Evolutionary conservation across 2,113 vertebrate species (phyloP).

Genomic region (Indicator maculatus): DNA sequence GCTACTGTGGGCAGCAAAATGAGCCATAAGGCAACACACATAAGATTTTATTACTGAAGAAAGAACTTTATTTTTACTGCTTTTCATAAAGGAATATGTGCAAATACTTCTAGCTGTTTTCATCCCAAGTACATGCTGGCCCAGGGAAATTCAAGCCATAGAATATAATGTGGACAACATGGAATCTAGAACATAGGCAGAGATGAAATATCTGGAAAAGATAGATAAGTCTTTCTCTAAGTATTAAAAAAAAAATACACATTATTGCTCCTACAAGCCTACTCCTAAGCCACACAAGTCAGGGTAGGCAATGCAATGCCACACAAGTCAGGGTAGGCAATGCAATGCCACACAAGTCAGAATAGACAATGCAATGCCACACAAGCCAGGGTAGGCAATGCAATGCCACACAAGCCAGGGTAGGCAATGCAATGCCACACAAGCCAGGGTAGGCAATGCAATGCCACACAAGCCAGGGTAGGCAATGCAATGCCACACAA

Average conservation of each 20-base stretch:
- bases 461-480: neutral
- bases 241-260: neutral
- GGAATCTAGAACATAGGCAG: neutral
- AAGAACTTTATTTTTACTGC: neutral
- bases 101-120: neutral
- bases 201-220: neutral
- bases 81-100: neutral
- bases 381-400: no score
- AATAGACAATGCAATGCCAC: no score
- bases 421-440: neutral
- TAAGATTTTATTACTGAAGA: neutral
- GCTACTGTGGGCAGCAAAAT: neutral
- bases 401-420: no score
- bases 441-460: neutral
- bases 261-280: neutral
- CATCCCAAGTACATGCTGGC: neutral
- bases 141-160: neutral
- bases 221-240: neutral
- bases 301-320: neutral
- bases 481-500: no score
- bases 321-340: neutral
- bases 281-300: neutral
- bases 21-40: neutral
- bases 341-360: no score
- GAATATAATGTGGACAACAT: neutral